phyloP scores from a whole-genome alignment of 1,140 invertebrate genomes.

The Platyura marginata region DNA sequence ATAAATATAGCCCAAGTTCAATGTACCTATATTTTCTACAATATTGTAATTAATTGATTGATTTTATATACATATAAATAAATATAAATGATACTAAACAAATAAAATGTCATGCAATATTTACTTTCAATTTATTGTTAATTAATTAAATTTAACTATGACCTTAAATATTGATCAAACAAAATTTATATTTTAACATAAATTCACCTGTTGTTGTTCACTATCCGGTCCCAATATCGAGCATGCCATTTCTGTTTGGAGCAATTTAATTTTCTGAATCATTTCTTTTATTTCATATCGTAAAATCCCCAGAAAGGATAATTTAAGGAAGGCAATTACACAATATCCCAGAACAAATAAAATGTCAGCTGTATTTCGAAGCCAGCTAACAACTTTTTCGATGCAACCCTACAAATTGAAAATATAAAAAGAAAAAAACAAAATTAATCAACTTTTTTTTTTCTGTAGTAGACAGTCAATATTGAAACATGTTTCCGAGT shows the following conservation, averaged over 20 bases:
- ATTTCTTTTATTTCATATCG: constrained; percentile 71
- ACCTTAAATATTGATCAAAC: too few species aligned
- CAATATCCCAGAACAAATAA: constrained; percentile 75
- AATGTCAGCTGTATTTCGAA: constrained; percentile 56
- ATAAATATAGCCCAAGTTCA: too few species aligned
- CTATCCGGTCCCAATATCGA: constrained; percentile 14
- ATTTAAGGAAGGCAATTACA: constrained; percentile 74
- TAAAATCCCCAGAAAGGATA: constrained; percentile 76
- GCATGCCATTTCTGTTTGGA: constrained; percentile 29
- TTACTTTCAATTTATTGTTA: too few species aligned
- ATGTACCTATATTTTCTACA: too few species aligned
- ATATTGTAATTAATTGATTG: too few species aligned
- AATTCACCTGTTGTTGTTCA: constrained; percentile 9
- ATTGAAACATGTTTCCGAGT: too few species aligned
- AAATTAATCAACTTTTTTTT: not conserved
- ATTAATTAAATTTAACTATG: too few species aligned
- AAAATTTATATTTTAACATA: too few species aligned
- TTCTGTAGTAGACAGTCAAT: too few species aligned
- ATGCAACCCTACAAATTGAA: constrained; percentile 37
- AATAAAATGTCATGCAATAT: too few species aligned
- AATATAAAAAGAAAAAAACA: not conserved
- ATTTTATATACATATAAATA: too few species aligned
- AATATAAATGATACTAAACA: too few species aligned
- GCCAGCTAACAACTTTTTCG: constrained; percentile 46
- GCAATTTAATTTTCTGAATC: constrained; percentile 70